Evolutionary conservation across 2,113 vertebrate genomes (phyloP).

Genomic region (Ciconia stormi): DNA sequence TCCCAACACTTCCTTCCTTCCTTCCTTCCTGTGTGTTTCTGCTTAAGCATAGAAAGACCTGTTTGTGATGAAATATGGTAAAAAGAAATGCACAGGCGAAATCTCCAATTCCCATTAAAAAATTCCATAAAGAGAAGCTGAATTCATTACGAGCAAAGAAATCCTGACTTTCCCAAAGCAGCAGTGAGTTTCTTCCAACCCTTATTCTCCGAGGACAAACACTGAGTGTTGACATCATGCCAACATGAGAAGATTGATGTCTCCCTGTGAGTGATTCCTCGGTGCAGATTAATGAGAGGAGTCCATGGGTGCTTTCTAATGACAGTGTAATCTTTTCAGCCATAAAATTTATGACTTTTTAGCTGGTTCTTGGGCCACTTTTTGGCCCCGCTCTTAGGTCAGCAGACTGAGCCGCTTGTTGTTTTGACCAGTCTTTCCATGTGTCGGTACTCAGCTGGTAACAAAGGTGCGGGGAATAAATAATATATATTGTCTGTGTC

Average conservation of each 20-base stretch:
- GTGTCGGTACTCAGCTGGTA: background rate
- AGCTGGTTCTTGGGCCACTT: background rate
- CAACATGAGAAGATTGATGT: background rate
- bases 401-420: background rate
- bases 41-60: conserved; percentile 10
- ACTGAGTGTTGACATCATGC: background rate
- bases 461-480: background rate
- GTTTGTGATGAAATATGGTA: background rate
- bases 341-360: background rate
- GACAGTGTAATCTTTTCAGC: background rate
- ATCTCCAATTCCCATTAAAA: background rate
- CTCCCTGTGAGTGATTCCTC: background rate
- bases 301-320: conserved; percentile 13
- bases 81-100: background rate
- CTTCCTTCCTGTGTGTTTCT: background rate
- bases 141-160: conserved; percentile 28
- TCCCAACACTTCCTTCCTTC: background rate
- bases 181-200: conserved; percentile 16
- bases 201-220: conserved; percentile 47
- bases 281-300: background rate
- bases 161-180: conserved; percentile 29
- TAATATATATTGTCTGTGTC: background rate
- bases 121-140: background rate
- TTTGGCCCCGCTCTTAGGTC: background rate
- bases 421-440: background rate